Evolutionary conservation across 2,888 invertebrate genomes (phyloP), one percentile per base, ranked within the genome.

Genomic region (Philhelius pedissequus): DNA sequence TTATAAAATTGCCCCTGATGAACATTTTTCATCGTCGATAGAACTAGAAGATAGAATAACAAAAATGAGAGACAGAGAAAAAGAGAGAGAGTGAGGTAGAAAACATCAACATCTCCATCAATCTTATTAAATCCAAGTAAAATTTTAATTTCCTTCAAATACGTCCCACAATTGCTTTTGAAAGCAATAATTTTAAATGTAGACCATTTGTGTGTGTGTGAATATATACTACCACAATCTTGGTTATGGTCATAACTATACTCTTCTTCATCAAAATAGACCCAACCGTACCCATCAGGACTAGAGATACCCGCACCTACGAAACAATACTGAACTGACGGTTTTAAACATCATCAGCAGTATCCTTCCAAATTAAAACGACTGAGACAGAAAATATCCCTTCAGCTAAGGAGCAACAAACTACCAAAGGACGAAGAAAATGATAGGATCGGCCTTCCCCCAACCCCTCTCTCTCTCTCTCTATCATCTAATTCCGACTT

Each of bases 101-200:
- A 27, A 40, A 4, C 32, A 62, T 60, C 73, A 64, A 64, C 71
- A 48, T 58, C 74, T 38, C 50, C 83, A 80, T 84, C 68, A 80
- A 80, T 76, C 80, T 80, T 84, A 84, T 84, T 84, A 84, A 84
- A 80, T 80, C 84, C 75, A 80, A 84, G 84, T 84, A 71, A 84
- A 80, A 84, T 79, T 84, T 84, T 84, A 84, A 84, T 84, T 84
- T 84, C 80, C 84, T 80, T 45, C 58, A 62, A 50, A 76, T 50
- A 58, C 69, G 48, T 60, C 43, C 43, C 60, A 56, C 45, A 35
- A 62, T 38, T 25, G 25, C 60, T 45, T 32, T 22, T 8, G 22
- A 76, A 80, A 70, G 79, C 79, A 84, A 79, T 84, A 75, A 79
- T 75, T 84, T 38, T 64, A 52, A 71, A 62, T 56, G 78, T 74